Conservation (phyloP, 2,797 vertebrate species). For the Typhlichthys eigenmanni region DNA sequence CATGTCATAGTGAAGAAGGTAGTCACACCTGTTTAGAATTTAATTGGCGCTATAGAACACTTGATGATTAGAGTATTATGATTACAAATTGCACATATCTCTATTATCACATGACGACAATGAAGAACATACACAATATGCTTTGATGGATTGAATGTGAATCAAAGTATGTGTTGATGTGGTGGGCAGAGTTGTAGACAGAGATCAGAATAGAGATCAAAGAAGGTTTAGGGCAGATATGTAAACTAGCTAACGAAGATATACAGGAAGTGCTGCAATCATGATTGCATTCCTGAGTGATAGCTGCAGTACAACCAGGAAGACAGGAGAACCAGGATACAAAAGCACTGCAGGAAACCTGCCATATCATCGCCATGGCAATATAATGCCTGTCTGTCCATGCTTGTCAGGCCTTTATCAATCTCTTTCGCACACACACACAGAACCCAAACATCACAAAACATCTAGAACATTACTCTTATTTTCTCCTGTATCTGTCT, state of each 20-base stretch:
- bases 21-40: no score
- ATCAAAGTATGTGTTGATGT: neutral
- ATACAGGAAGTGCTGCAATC: slow-evolving; percentile 43
- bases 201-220: slow-evolving; percentile 19
- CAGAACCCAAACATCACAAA: no score
- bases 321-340: slow-evolving; percentile 4
- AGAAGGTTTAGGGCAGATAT: slow-evolving; percentile 63
- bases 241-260: slow-evolving; percentile 43
- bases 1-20: no score
- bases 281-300: slow-evolving; percentile 54
- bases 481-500: neutral
- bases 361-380: slow-evolving; percentile 19
- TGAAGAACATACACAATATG: slow-evolving; percentile 6
- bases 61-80: neutral
- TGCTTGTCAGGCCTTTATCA: neutral
- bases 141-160: slow-evolving; percentile 19
- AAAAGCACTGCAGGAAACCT: slow-evolving; percentile 18
- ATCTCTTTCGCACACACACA: neutral
- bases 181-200: slow-evolving; percentile 29
- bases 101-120: neutral
- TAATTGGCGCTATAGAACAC: no score
- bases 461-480: no score
- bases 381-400: neutral
- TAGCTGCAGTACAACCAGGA: slow-evolving; percentile 11
- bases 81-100: neutral